phyloP scores from a whole-genome alignment of 2,888 invertebrate species.

The Xestia sexstrigata region DNA sequence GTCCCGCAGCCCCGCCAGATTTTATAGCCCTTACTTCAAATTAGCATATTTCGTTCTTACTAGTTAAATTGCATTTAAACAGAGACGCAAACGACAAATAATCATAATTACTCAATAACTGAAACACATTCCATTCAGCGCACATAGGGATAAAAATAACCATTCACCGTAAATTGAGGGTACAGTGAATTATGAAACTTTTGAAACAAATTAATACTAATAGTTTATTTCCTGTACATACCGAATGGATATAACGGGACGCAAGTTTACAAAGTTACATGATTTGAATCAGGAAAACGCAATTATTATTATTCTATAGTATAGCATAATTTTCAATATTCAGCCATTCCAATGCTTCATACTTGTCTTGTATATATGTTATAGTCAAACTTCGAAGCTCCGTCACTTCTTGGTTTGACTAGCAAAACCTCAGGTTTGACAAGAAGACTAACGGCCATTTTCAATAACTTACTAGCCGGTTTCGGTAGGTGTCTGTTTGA shows the following conservation, averaged over 20 bases:
- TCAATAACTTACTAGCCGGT: too few relatives aligned
- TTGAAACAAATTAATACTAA: slow-evolving; percentile 7
- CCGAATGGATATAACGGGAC: not conserved
- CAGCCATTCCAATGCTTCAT: not conserved
- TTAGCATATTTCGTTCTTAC: not conserved
- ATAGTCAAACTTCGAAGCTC: too few relatives aligned
- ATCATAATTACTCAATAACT: not conserved
- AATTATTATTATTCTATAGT: not conserved
- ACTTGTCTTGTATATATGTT: not conserved
- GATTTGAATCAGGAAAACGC: slow-evolving; percentile 42
- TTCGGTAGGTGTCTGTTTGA: too few relatives aligned
- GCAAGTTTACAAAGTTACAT: not conserved
- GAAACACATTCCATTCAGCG: slow-evolving; percentile 24
- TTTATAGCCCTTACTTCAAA: too few relatives aligned
- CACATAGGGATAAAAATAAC: slow-evolving; percentile 22
- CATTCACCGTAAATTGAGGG: slow-evolving; percentile 22
- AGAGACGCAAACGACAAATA: not conserved
- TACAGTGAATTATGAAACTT: slow-evolving; percentile 7
- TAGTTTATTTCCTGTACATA: slow-evolving; percentile 17
- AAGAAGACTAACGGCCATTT: too few relatives aligned
- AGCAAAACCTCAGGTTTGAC: too few relatives aligned
- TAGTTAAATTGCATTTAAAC: not conserved
- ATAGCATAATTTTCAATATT: not conserved
- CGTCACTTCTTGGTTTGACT: too few relatives aligned
- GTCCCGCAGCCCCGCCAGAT: too few relatives aligned